These are phyloP conservation scores for Malurus leucopterus DNA, from an alignment of 2,797 vertebrate species.

Conservation along the genomic window DNA sequence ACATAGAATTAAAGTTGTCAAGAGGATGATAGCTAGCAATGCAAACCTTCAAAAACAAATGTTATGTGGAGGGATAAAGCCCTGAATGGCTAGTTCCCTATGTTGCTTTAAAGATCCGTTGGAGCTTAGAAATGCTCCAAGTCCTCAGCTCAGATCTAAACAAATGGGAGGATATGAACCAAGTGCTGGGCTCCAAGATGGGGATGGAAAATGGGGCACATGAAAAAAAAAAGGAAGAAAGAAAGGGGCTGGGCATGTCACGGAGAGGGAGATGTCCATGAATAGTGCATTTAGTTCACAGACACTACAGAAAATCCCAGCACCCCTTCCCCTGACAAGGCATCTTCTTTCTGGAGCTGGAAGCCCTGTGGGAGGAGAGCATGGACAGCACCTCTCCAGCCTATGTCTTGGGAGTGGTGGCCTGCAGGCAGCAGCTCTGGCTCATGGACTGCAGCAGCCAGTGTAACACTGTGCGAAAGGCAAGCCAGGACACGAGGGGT, in stretches of 20 bases:
- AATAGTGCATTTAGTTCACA: not conserved
- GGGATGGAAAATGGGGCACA: not conserved
- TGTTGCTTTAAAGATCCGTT: not conserved
- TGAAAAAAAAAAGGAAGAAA: not conserved
- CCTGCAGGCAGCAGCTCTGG: not conserved
- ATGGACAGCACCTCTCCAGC: not conserved
- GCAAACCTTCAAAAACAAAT: not conserved
- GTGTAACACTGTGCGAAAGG: not conserved
- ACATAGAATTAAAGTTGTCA: not conserved
- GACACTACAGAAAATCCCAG: not conserved
- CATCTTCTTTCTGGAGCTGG: not conserved
- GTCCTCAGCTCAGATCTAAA: not conserved
- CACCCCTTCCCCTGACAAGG: not conserved
- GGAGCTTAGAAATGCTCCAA: not conserved
- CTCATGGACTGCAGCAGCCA: rapidly evolving
- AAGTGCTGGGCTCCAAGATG: not conserved
- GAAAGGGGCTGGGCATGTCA: not conserved
- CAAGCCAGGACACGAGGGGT: rapidly evolving
- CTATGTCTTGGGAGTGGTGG: rapidly evolving
- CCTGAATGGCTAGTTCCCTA: not conserved
- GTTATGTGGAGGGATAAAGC: not conserved
- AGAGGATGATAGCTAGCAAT: not conserved
- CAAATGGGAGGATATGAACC: not conserved
- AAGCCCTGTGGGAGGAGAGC: not conserved
- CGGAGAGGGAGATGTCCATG: not conserved